Base-by-base conservation (phyloP, 1,140 invertebrate species). In the Bombus superbus region DNA sequence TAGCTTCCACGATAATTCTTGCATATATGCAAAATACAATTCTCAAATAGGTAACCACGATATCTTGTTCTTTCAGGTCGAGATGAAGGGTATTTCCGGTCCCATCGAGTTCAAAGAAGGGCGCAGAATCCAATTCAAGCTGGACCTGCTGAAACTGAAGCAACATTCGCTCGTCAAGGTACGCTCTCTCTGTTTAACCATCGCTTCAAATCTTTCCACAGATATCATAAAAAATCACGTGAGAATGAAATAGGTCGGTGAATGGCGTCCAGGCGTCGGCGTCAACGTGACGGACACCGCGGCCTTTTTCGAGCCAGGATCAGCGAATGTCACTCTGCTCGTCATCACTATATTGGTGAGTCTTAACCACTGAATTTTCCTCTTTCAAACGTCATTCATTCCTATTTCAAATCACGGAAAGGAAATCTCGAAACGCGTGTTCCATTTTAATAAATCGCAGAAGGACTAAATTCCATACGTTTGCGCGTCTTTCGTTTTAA, bases 31-130 rank as follows among this genome's bases (percentile, higher is more conserved):
- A 11, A 28, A 28, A 59, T 28, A 59, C 9, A 59, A 11, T 59
- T 62, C 28, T 62, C 28, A 62, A 59, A 22, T 47, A n/a, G 28
- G 11, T 62, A n/a, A n/a, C 13, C n/a, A 13, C 32, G 15, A 9
- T 32, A 66, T 35, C 15, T 6, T 66, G 64, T 3, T 35, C 64
- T 93, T 94, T 40, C 94, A 98, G 97, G 97, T 97, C 75, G 96
- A 97, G 91, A 96, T 97, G 91, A 96, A 96, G 94, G 98, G 98
- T 3, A 94, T 98, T 82, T 97, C 97, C 53, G 98, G 98, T 0
- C 97, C 96, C 28, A 97, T 98, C 83, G 96, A 97, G 89, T 98
- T 98, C 94, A 97, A 97, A 92, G 97, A 97, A 94, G 97, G 97
- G 0, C 96, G 96, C 78, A 95, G 98, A 85, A 96, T 96, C 75